Evolutionary conservation across 2,888 invertebrate genomes (phyloP).

Genomic region (Eupeodes luniger): DNA sequence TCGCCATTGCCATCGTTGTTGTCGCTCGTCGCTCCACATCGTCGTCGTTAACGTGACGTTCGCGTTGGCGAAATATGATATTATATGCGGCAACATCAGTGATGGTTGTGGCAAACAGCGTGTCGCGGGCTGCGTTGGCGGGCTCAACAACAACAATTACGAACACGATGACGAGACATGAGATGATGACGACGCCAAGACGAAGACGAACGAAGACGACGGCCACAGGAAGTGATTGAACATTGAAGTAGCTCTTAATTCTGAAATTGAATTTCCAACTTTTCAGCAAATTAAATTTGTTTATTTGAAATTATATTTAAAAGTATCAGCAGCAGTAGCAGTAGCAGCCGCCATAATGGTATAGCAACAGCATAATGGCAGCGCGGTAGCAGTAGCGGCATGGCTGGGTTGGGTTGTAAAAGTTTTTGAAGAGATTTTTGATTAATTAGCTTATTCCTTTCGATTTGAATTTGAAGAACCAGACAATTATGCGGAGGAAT

Average conservation of each 20-base stretch:
- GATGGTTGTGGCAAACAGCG: background rate
- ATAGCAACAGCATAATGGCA: background rate
- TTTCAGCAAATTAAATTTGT: constrained; percentile 57
- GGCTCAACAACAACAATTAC: too few relatives aligned
- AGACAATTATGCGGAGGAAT: constrained; percentile 9
- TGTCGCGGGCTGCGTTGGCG: background rate
- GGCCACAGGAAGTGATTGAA: constrained; percentile 57
- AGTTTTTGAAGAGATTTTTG: constrained; percentile 38
- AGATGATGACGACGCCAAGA: background rate
- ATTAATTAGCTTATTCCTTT: constrained; percentile 45
- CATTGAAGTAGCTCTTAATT: constrained; percentile 63
- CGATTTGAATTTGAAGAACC: constrained; percentile 24
- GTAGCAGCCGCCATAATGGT: background rate
- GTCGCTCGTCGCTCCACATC: background rate
- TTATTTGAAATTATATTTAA: constrained; percentile 60
- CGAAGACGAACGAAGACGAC: background rate
- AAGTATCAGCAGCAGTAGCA: constrained; percentile 22
- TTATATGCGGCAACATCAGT: constrained; percentile 39
- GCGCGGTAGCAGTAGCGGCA: background rate
- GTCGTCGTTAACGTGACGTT: background rate
- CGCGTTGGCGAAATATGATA: constrained; percentile 47
- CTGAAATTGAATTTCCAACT: constrained; percentile 58
- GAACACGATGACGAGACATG: too few relatives aligned
- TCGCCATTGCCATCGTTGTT: background rate
- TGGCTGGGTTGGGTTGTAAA: background rate